Evolutionary conservation across 2,113 vertebrate species (phyloP), one percentile per base, ranked within the genome.

Genomic region (Dryoscopus gambensis): DNA sequence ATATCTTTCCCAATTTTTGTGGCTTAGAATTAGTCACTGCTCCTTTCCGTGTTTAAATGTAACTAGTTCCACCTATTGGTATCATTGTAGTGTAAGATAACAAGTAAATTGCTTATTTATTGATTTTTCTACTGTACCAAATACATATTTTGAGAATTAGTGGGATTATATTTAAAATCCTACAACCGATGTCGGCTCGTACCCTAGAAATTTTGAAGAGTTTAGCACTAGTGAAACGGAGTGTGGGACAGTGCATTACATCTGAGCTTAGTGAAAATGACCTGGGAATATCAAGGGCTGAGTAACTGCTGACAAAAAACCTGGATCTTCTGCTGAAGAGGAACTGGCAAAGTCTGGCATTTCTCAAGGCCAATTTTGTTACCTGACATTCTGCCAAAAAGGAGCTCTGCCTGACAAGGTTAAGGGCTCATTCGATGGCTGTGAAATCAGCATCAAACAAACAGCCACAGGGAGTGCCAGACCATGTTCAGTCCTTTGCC

Each of bases 401-500:
- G n/a, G 73, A 84, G 79, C 84, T 76, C 82, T 3, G 0, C 90
- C 80, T 56, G 85, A 93, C 2, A 47, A 93, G 87, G 87, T 96
- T 90, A 96, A 88, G 89, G 89, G 93, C 88, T 92, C 89, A 59
- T 84, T 92, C 78, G 81, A 65, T 49, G 92, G 71, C 92, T 93
- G 76, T 87, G 95, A 95, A 93, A 96, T 96, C 92, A 96, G 81
- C 88, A 89, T 97, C 93, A 94, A 92, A 90, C 62, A 84, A 91
- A 84, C 77, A 96, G 92, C 92, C 59, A 49, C 63, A 60, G 83
- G 92, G 88, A 96, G 77, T 80, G 83, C 91, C 93, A 95, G 92
- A 79, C 50, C 73, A 31, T 9, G 56, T 87, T 94, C 86, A 74
- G 3, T 87, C 69, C 65, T 86, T 88, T 85, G 86, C 78, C 81